Evolutionary conservation across 2,888 invertebrate genomes (phyloP).

Genomic region (Mayetiola destructor): DNA sequence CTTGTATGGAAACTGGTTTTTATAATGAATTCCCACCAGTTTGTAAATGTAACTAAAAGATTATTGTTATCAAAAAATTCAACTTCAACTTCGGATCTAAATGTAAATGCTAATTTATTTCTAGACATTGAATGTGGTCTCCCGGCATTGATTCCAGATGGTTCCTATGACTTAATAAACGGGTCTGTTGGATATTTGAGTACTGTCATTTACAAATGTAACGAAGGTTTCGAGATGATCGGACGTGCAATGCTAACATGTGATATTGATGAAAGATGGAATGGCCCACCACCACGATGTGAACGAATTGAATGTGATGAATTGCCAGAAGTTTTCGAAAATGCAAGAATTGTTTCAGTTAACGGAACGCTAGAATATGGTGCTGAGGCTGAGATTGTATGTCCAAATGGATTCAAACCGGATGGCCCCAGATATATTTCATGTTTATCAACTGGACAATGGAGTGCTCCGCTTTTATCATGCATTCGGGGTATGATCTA

Average conservation of each 20-base stretch:
- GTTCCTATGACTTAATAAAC: conserved; percentile 65
- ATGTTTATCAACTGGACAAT: conserved; percentile 63
- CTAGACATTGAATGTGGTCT: conserved; percentile 78
- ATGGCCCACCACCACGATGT: conserved; percentile 81
- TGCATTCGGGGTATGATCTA: conserved; percentile 15
- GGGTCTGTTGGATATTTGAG: conserved; percentile 78
- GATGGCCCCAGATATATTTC: conserved; percentile 50
- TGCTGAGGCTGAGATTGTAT: conserved; percentile 59
- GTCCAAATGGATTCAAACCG: conserved; percentile 52
- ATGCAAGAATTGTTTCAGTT: conserved; percentile 33
- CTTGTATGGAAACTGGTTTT: conserved; percentile 81
- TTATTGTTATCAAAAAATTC: not conserved
- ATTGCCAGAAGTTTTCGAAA: conserved; percentile 49
- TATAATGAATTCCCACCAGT: conserved; percentile 88
- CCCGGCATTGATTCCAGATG: conserved; percentile 73
- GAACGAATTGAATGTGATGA: conserved; percentile 64
- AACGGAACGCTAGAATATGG: conserved; percentile 52
- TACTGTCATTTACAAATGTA: conserved; percentile 69
- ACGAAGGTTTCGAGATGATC: conserved; percentile 71
- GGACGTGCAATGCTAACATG: conserved; percentile 72
- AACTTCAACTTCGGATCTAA: not conserved
- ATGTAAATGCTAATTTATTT: conserved; percentile 20
- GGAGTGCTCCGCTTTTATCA: conserved; percentile 49
- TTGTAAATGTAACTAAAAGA: conserved; percentile 62
- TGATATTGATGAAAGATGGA: conserved; percentile 86